phyloP scores from a whole-genome alignment of 2,797 vertebrate genomes.

The Schizopygopsis pylzovi region DNA sequence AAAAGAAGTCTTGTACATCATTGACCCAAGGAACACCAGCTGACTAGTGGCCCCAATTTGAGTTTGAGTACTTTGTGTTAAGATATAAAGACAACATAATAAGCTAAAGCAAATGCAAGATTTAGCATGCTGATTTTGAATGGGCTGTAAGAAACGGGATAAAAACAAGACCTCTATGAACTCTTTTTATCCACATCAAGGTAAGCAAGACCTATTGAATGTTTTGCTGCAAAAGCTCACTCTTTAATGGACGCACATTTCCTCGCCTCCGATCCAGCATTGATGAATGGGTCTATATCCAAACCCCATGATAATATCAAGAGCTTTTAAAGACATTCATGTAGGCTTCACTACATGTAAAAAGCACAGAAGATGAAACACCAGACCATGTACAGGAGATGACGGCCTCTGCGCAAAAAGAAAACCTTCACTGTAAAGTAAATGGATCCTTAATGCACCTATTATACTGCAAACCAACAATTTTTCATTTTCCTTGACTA shows the following conservation, averaged over 20 bases:
- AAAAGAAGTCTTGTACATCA: not conserved
- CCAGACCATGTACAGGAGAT: not conserved
- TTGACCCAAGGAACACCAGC: not conserved
- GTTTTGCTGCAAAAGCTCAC: not conserved
- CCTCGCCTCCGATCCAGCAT: not conserved
- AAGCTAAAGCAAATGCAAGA: not conserved
- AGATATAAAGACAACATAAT: not conserved
- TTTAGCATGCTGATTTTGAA: not conserved
- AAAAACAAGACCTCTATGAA: not conserved
- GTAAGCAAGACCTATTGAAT: not conserved
- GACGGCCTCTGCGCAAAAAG: not conserved
- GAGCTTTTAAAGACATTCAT: conserved; percentile 26
- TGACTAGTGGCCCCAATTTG: not conserved
- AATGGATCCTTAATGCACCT: conserved; percentile 24
- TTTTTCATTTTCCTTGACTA: not conserved
- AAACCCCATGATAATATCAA: not conserved
- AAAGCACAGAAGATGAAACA: conserved; percentile 5
- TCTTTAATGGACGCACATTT: conserved; percentile 1
- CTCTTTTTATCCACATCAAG: not conserved
- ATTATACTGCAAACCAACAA: not conserved
- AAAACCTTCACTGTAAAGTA: conserved; percentile 1
- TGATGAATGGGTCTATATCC: not conserved
- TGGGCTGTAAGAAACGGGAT: not conserved
- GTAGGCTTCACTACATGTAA: not conserved
- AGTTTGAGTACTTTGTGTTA: not conserved